Base-by-base conservation (phyloP, 2,888 invertebrate genomes). In the Heterodera filipjevi region DNA sequence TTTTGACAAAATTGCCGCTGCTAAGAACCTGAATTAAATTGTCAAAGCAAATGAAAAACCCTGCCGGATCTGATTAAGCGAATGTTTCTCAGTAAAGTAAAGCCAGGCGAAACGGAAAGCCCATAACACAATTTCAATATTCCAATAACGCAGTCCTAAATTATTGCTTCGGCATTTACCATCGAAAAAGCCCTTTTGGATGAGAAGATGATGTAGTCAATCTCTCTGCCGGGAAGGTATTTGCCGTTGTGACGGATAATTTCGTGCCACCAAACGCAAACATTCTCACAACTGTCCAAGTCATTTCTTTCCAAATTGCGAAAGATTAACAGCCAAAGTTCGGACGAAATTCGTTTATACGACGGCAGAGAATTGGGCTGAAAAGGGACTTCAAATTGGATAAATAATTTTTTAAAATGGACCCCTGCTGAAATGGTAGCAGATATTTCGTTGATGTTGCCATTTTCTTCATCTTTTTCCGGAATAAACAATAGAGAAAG, bases 231-330 rank as follows among this genome's bases (percentile, higher is more conserved):
- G n/a, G 59, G 10, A 59, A 59, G 59, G 59, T 59, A 59, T 59
- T 59, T 59, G 59, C 59, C 22, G 59, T 59, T 59, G 59, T 59
- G 27, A 59, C 59, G 59, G 27, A 59, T 59, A n/a, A 59, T 27
- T 59, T 59, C 27, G 59, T 59, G 59, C 59, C 59, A 59, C 59
- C 59, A 59, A n/a, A 27, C 59, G 22, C 59, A 59, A 27, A n/a
- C n/a, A n/a, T 6, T 19, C 10, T 59, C 59, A 59, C 59, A 59
- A 59, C 12, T 59, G 59, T 59, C 59, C 59, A 59, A 59, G 22
- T 59, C 27, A 22, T 59, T 59, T n/a, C 59, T 59, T 10, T 59
- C 59, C 59, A 59, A 59, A 30, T 59, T 27, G 27, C 59, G 10
- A 6, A 59, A 59, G 27, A 59, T 59, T 59, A 27, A n/a, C 10